Conservation (phyloP, 2,888 invertebrate genomes). For the Laothoe populi region DNA sequence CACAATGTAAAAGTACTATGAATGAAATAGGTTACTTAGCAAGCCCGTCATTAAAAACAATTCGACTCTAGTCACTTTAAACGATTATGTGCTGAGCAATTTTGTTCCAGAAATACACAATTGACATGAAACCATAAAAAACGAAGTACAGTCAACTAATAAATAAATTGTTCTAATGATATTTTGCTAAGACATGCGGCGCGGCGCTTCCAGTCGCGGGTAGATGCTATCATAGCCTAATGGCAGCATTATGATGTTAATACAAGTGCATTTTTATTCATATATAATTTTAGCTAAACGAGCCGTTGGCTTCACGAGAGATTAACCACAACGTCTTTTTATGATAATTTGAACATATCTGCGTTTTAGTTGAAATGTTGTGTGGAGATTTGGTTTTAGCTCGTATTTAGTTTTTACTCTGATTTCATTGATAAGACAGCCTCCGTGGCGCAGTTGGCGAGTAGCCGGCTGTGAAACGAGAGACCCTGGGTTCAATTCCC, state of each 20-base stretch:
- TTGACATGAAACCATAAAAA: slow-evolving; percentile 7
- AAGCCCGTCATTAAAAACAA: neutral
- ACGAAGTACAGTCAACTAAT: too few relatives aligned
- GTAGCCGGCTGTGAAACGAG: too few relatives aligned
- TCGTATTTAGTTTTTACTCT: too few relatives aligned
- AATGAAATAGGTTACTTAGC: neutral
- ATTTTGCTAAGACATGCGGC: slow-evolving; percentile 1
- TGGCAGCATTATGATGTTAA: slow-evolving; percentile 71
- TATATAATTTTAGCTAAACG: slow-evolving; percentile 75
- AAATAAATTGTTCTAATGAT: neutral
- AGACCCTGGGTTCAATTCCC: too few relatives aligned
- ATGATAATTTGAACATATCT: slow-evolving; percentile 17
- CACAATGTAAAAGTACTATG: neutral
- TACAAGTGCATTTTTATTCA: slow-evolving; percentile 72
- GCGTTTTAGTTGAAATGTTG: slow-evolving; percentile 25
- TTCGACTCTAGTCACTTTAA: neutral
- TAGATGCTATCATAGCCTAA: slow-evolving; percentile 49
- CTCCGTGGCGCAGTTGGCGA: too few relatives aligned
- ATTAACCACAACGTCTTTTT: slow-evolving; percentile 66
- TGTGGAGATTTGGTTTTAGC: too few relatives aligned
- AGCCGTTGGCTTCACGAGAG: slow-evolving; percentile 73
- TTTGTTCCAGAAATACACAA: neutral
- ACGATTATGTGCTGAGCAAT: neutral
- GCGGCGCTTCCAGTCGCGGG: neutral
- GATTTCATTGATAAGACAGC: too few relatives aligned